These are phyloP conservation scores for Pogonomyrmex barbatus DNA, from an alignment of 1,140 invertebrate species.

Conservation along the genomic window DNA sequence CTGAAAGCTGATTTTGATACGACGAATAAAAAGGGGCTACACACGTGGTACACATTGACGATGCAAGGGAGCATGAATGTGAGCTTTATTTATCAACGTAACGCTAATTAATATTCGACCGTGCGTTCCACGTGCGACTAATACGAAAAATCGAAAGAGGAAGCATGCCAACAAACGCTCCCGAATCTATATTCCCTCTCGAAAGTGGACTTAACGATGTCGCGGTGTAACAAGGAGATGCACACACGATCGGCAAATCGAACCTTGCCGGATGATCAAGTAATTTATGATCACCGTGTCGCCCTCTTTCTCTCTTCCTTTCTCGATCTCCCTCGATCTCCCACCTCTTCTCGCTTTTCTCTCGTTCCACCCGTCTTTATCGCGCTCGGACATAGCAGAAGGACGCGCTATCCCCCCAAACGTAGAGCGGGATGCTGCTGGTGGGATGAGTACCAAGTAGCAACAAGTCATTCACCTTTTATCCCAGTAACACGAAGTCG, in stretches of 20 bases:
- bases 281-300: constrained; percentile 70
- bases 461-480: constrained; percentile 85
- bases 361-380: constrained; percentile 41
- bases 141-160: constrained; percentile 2
- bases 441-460: constrained; percentile 73
- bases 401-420: constrained; percentile 74
- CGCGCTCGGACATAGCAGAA: constrained; percentile 70
- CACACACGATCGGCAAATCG: constrained; percentile 66
- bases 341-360: constrained; percentile 10
- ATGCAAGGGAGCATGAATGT: neutral
- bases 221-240: constrained; percentile 61
- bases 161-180: neutral
- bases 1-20: neutral
- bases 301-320: constrained; percentile 23
- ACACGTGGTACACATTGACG: neutral
- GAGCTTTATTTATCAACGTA: constrained; percentile 25
- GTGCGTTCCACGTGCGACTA: neutral
- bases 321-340: constrained; percentile 35
- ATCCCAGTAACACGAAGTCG: constrained; percentile 86
- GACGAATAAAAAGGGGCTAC: neutral
- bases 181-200: constrained; percentile 50
- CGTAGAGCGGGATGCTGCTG: constrained; percentile 72
- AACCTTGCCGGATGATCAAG: constrained; percentile 74
- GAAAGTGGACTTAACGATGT: constrained; percentile 62
- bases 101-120: constrained; percentile 42